Base-by-base conservation (phyloP, 2,797 vertebrate genomes). In the Pogonophryne albipinna region DNA sequence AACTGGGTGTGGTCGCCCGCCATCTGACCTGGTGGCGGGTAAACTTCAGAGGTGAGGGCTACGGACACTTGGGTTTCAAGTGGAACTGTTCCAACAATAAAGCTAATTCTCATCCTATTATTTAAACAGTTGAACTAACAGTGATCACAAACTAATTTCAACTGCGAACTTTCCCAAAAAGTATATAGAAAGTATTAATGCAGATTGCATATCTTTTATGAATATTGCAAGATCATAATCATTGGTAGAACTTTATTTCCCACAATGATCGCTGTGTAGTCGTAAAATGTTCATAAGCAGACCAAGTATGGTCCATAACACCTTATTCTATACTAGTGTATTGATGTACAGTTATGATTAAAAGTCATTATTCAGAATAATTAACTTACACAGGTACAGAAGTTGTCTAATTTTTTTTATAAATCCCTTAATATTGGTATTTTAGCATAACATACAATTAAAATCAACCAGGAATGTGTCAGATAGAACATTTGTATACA, bases 1-100 rank as follows among this genome's bases (percentile, higher is more conserved):
- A 99, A 94, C 71, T 98, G 96, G 7, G 98, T 99, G 92, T 99
- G 98, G 91, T 99, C 98, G 8, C 98, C 98, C 49, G 97, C 97
- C 97, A 99, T 99, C 94, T 98, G 97, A 94, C 98, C 98, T 99
- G 93, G 94, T 73, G 85, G 88, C 71, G 76, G 75, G 80, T 67
- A 86, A 87, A 89, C 87, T 86, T 87, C 72, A 87, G 60, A 87
- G 62, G 80, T 92, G 85, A 91, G 83, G 65, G 17, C 83, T 83
- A 61, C 3, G 57, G 75, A 77, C 76, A 79, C 10, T 13, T 59
- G 49, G 8, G 38, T 71, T 73, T 80, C 23, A 86, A 60, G 17
- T 71, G 61, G 66, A 75, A 66, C 34, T 79, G 15, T 55, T 79
- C 20, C 12, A 72, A 71, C n/a, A 72, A 11, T 68, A 64, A 78